Evolutionary conservation across 1,140 invertebrate species (phyloP).

Genomic region (Cheumatopsyche charites): DNA sequence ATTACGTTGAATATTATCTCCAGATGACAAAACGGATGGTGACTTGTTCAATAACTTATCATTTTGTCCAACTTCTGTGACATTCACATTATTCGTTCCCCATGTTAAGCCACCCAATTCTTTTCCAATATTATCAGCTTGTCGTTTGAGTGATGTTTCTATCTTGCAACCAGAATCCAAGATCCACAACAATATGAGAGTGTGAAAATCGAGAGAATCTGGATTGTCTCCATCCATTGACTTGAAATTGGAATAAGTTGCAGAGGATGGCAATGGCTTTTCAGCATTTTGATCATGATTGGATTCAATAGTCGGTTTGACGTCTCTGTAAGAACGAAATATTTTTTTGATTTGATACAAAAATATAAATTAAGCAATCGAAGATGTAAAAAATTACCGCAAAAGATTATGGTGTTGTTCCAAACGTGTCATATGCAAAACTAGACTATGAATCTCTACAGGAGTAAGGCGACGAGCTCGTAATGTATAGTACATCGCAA

Average conservation of each 20-base stretch:
- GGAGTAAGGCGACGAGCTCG: conserved; percentile 56
- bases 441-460: conserved; percentile 64
- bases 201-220: conserved; percentile 63
- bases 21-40: background rate
- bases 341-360: background rate
- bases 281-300: conserved; percentile 19
- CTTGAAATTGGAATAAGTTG: conserved; percentile 27
- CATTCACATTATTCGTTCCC: conserved; percentile 37
- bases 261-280: conserved; percentile 20
- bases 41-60: conserved; percentile 15
- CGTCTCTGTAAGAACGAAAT: conserved; percentile 35
- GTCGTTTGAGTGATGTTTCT: conserved; percentile 66
- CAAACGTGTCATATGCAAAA: conserved; percentile 63
- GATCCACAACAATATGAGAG: conserved; percentile 71
- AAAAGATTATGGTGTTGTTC: conserved; percentile 55
- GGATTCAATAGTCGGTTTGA: conserved; percentile 37
- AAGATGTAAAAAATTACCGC: conserved; percentile 22
- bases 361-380: background rate
- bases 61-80: background rate
- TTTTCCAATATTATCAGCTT: conserved; percentile 54
- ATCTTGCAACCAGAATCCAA: conserved; percentile 69
- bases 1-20: conserved; percentile 6
- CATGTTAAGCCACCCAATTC: conserved; percentile 44
- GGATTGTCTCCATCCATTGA: conserved; percentile 14
- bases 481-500: conserved; percentile 83